Base-by-base conservation (phyloP, 2,888 invertebrate genomes). In the Rhodophaea formosa region DNA sequence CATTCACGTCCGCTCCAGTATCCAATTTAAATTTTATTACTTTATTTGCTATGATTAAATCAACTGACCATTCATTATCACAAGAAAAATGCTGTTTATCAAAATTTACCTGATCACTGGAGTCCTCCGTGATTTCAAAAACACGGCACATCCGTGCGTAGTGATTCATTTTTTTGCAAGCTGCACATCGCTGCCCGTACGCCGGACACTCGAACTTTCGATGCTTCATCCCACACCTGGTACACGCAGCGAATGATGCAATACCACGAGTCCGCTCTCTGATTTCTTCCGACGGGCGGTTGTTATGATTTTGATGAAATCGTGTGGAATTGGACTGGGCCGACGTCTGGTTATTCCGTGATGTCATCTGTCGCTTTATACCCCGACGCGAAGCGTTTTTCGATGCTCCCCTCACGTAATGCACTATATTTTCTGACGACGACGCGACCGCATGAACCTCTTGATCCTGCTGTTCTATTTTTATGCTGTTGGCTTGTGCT, bases 1-100 rank as follows among this genome's bases (percentile, higher is more conserved):
- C 60, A 49, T 69, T 68, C 0, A 62, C 66, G 39, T 68, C 66
- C 3, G 66, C 67, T 44, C 66, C 64, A 45, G 67, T 65, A 35
- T 66, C 65, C 35, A 68, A 32, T 59, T 69, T 67, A 57, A 69
- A 69, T 12, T 42, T 23, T 2, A 66, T 60, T 35, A 14, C 16
- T 15, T 15, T 17, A 29, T 55, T 49, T 30, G 61, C 61, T 32
- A 69, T 62, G 5, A 59, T 32, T 53, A 66, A 55, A 8, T 57
- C 53, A 2, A 60, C 59, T 0, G 54, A 58, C 64, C 63, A 68
- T 23, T 64, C 61, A 57, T 52, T 55, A 7, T 30, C 30, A 30
- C 30, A 30, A 6, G 30, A 30, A 7, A 30, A 30, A 7, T 30
- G 30, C 3, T 30, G 30, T 30, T 30, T 30, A 30, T 30, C 30